Base-by-base conservation (phyloP, 1,140 invertebrate genomes). In the Sitodiplosis mosellana region DNA sequence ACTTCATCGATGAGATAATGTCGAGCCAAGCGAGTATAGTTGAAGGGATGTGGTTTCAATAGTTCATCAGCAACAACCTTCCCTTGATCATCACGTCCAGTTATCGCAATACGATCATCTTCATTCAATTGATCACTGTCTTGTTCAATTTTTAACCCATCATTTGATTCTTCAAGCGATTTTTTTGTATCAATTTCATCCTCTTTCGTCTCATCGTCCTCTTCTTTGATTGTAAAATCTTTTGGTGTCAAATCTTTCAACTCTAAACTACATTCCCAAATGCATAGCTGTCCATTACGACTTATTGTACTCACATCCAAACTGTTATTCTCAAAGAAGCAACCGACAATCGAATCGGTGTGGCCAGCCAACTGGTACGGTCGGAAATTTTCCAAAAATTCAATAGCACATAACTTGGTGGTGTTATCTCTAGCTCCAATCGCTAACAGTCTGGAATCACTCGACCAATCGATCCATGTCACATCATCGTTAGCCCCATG, bases 381-480 rank as follows among this genome's bases (percentile, higher is more conserved):
- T 18, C 72, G 73, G 52, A 88, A 78, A 56, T 94, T 90, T 12
- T 68, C 66, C 48, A 75, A 79, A 54, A 76, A 81, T 46, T 83
- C 72, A 1, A 90, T 59, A 8, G 80, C 75, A 60, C 83, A 88
- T 14, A 96, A 69, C 61, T 80, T 81, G 0, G 79, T 81, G n/a
- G 78, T 75, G 56, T 80, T 87, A 63, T 95, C 89, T 61, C 87
- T 87, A 2, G 84, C 85, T 1, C 89, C 90, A 36, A 87, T 78
- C 49, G 81, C 80, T 21, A 95, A 63, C 19, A 91, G 66, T 53
- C 81, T 82, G 0, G 91, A 95, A 67, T 96, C 91, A 38, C 71
- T 74, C 0, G 89, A 91, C 93, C 93, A 97, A 63, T 88, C 80
- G 17, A 97, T 55, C 59, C 77, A 90, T 0, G 81, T 83, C 0